A percentile compares a stretch with the other conserved stretches of the same genome.
Conservation (phyloP, 2,797 vertebrate genomes). For the Botia kubotai region DNA sequence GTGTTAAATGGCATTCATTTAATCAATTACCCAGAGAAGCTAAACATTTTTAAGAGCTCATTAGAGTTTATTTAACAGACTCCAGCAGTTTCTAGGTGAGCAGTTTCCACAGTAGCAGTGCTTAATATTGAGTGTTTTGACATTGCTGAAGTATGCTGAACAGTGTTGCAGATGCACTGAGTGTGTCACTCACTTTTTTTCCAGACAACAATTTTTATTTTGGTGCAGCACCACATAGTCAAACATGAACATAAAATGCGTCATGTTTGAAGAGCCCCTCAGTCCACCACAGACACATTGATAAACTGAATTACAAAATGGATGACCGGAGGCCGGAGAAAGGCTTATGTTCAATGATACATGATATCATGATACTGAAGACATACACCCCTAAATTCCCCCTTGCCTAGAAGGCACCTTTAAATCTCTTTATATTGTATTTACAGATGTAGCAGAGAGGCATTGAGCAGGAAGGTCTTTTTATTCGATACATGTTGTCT, state of each 20-base stretch:
- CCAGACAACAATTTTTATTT: neutral
- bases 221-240: neutral
- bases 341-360: constrained; percentile 9
- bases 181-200: neutral
- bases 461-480: neutral
- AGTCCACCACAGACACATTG: neutral
- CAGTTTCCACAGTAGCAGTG: too few relatives aligned
- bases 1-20: too few relatives aligned
- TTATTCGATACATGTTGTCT: constrained; percentile 5
- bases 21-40: too few relatives aligned
- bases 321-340: neutral
- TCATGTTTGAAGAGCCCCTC: neutral
- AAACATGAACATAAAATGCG: neutral
- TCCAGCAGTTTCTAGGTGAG: too few relatives aligned
- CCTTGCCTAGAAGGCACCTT: neutral
- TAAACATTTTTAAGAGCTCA: too few relatives aligned
- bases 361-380: neutral
- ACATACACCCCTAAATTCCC: neutral
- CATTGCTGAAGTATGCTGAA: too few relatives aligned
- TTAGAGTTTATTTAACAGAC: too few relatives aligned
- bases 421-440: constrained; percentile 9
- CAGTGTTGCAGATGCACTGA: too few relatives aligned
- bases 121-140: too few relatives aligned
- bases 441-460: constrained; percentile 7
- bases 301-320: neutral